These are phyloP conservation scores for Pelagia noctiluca DNA, from an alignment of 30 jellyfish, hydroid and myxozoan genomes.

Conservation along the genomic window DNA sequence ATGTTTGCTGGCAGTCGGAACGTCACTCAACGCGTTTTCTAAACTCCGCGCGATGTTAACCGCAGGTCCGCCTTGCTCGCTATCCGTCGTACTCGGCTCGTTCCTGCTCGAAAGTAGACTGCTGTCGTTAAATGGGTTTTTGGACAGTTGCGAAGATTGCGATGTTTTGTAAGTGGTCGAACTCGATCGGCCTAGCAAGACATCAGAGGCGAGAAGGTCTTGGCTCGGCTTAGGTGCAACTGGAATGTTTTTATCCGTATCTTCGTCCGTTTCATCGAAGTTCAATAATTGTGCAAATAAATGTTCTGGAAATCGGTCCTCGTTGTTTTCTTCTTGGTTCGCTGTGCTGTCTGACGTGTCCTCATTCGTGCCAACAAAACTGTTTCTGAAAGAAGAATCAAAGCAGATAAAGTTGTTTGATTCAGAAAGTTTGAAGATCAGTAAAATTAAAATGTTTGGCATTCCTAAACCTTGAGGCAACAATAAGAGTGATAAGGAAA, in stretches of 20 bases:
- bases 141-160: constrained; percentile 58
- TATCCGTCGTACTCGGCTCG: constrained; percentile 50
- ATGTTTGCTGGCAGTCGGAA: not conserved
- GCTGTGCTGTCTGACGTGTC: constrained; percentile 26
- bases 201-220: constrained; percentile 27
- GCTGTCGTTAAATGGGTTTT: constrained; percentile 26
- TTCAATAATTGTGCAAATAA: constrained; percentile 55
- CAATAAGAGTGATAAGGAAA: too few species aligned
- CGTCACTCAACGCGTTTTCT: constrained; percentile 31
- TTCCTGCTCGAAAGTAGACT: constrained; percentile 46
- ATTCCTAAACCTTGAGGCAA: too few species aligned
- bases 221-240: constrained; percentile 11
- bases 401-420: too few species aligned
- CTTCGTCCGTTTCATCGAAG: constrained; percentile 65
- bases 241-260: constrained; percentile 22
- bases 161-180: constrained; percentile 67
- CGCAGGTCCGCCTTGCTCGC: constrained; percentile 34
- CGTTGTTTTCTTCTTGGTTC: constrained; percentile 53
- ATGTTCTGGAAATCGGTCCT: constrained; percentile 68
- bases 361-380: constrained; percentile 41
- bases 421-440: too few species aligned
- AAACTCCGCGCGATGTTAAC: constrained; percentile 24
- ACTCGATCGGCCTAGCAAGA: constrained; percentile 57
- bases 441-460: too few species aligned
- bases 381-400: constrained; percentile 22